Conservation (phyloP, 2,797 vertebrate genomes). For the Myotis pilosus region DNA sequence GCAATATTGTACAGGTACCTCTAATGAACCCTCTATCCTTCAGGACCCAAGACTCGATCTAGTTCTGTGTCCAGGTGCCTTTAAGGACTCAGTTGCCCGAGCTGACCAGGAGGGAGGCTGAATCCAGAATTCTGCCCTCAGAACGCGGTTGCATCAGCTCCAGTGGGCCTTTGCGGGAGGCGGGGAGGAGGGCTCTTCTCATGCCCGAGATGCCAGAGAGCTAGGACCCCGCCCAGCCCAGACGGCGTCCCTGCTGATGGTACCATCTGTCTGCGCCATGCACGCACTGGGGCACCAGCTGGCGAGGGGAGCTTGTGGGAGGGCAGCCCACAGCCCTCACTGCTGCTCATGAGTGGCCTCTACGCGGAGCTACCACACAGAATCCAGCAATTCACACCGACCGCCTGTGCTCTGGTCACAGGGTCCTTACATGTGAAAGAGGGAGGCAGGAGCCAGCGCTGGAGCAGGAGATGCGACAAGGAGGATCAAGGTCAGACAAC, state of each 20-base stretch:
- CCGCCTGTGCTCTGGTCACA: background rate
- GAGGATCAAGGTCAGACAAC: background rate
- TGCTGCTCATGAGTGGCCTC: fast-evolving
- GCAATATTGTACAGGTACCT: background rate
- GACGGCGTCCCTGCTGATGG: fast-evolving
- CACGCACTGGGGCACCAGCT: background rate
- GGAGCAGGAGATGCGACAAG: background rate
- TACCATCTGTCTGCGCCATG: fast-evolving
- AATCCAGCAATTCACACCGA: background rate
- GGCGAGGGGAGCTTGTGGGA: background rate
- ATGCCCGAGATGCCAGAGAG: background rate
- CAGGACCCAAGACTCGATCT: background rate
- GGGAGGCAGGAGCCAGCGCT: background rate
- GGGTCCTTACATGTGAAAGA: background rate
- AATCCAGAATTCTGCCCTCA: background rate
- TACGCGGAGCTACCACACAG: background rate
- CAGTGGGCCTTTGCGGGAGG: too few relatives aligned
- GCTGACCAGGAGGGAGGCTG: background rate
- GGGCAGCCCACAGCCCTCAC: background rate
- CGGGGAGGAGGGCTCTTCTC: fast-evolving
- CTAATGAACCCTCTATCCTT: background rate
- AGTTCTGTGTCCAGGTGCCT: background rate
- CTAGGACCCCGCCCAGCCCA: fast-evolving
- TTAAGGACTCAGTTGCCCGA: background rate
- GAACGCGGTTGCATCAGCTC: background rate